Evolutionary conservation across 2,888 invertebrate genomes (phyloP), one percentile per base, ranked within the genome.

Genomic region (Patella caerulea): DNA sequence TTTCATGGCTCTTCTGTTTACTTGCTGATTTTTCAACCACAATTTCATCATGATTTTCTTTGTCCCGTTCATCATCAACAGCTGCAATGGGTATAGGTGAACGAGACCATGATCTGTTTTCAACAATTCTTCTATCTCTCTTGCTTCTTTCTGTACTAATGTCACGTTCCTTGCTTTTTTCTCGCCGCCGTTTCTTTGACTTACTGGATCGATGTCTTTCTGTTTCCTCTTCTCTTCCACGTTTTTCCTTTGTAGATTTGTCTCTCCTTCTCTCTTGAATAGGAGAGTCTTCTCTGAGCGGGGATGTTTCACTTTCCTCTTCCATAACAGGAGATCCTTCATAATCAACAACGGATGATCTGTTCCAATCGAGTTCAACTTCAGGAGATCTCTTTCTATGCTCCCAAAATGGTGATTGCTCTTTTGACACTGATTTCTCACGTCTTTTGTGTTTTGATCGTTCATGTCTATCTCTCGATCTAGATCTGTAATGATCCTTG

Each of bases 221-320:
- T 53, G 80, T 80, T 19, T 81, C 76, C 7, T n/a, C 74, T 77
- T 74, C 70, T 78, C 81, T 73, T 81, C 83, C 76, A 70, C 74
- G 71, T 80, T 82, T 79, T 81, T 84, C 81, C 74, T 80, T 73
- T 69, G 72, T 74, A 15, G 79, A 78, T 59, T 72, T 75, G 24
- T 78, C 78, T 45, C 74, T 55, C n/a, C 73, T 72, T 74, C 88
- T 89, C 78, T 90, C 90, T 80, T 90, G 84, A 87, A 83, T 88
- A 59, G 83, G 45, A 7, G 45, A 45, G 9, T 45, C 45, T 45
- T 45, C 45, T 9, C 45, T 45, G 45, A 45, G 45, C 7, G 45
- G 45, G 45, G 45, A 45, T 45, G 45, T 45, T 45, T 45, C 45
- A 45, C 45, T 45, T 45, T 45, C 45, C 7, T 45, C 45, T 45